Base-by-base conservation (phyloP, 2,113 vertebrate genomes). In the Chloropsis cyanopogon region DNA sequence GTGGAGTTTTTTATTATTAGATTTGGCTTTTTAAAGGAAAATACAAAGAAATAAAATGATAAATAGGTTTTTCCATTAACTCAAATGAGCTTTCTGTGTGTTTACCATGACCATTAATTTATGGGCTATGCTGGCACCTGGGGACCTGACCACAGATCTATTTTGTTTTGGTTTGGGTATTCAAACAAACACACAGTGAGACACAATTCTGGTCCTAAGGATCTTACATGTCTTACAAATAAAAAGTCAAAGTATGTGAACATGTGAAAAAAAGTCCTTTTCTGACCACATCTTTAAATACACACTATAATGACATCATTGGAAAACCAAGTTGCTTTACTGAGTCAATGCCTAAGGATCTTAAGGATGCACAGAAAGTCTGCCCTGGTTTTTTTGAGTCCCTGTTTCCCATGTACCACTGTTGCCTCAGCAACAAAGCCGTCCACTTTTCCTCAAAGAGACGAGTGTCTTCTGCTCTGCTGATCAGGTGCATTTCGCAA, bases 361-460 rank as follows among this genome's bases (percentile, higher is more conserved):
- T 23, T 49, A 72, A 46, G n/a, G 39, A 65, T 49, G 35, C 18
- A 82, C 12, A 53, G 61, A 61, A 93, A 91, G 46, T 69, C 81
- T 92, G 49, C 3, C 3, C 41, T 77, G 44, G 16, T 80, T 63
- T 77, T 39, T 20, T 5, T 91, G 41, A 71, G 47, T 81, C 42
- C 87, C 39, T 2, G 1, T 86, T 95, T 86, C 44, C 66, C 41
- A 41, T 73, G 60, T 73, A 16, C 42, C 29, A 47, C 42, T 63
- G 63, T 92, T 94, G 87, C 87, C 90, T 81, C 82, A 94, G 88
- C 75, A 96, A 93, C 90, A 90, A 90, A 90, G 26, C 28, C 3
- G 9, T 37, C 23, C 18, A 3, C 0, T 59, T 78, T 54, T 70
- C 82, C 42, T 80, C 69, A 61, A 66, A 82, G 63, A 66, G 33